Base-by-base conservation (phyloP, 2,888 invertebrate genomes). In the Amblyjoppa proteus region DNA sequence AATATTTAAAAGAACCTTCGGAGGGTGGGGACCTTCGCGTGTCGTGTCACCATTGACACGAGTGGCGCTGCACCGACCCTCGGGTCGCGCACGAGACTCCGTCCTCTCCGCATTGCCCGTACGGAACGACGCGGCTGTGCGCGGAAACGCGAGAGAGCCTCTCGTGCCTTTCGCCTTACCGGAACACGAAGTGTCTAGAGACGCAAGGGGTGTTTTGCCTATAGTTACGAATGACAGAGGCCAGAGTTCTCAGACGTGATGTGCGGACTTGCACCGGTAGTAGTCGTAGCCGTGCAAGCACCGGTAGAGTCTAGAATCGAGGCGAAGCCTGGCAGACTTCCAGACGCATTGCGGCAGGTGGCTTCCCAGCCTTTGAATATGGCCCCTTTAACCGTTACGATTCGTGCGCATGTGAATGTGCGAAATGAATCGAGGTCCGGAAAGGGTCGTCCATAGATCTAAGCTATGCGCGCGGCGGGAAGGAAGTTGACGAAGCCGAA, bases 281-380 rank as follows among this genome's bases (percentile, higher is more conserved):
- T 6, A 64, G 31, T 31, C 16, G 61, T 31, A 20, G 61, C 49
- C 34, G 75, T 31, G 45, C 20, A 73, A 79, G 77, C 25, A 64
- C 73, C 71, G 13, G 34, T 70, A 68, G 70, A 69, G 38, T 53
- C 66, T 69, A 70, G 70, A 79, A 58, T 76, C 79, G 58, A 66
- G 69, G 56, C 81, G 80, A 83, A 88, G 85, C 87, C 90, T 92
- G 92, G 92, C 92, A 91, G 79, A 87, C 79, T 88, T 92, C 92
- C 92, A 92, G 91, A 89, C 92, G 92, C 92, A 92, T 89, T 92
- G 92, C 92, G 91, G 91, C 90, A 89, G 89, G 88, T 89, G 87
- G 84, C 83, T 76, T 81, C 56, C 76, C 76, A 80, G 84, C 81
- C 80, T 79, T 84, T 61, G 76, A 77, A 79, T 80, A 76, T 77